phyloP scores from a whole-genome alignment of 2,113 vertebrate species.

The Zingel zingel region DNA sequence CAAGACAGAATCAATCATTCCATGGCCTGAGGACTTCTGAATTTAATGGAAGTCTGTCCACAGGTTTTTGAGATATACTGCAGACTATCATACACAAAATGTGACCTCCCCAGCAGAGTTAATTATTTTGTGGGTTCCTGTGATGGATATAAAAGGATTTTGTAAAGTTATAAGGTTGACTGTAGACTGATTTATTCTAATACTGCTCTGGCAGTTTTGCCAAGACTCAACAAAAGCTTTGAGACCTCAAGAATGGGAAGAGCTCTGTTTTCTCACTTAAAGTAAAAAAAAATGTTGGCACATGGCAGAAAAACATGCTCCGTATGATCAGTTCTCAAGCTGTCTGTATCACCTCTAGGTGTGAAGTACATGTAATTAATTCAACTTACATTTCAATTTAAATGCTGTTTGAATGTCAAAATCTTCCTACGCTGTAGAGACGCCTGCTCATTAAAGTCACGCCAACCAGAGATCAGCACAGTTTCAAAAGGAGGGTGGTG shows the following conservation, averaged over 20 bases:
- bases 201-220: neutral
- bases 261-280: neutral
- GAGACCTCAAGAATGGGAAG: neutral
- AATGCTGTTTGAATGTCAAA: too few species aligned
- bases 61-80: neutral
- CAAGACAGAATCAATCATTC: constrained; percentile 57
- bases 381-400: too few species aligned
- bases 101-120: constrained; percentile 15
- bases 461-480: neutral
- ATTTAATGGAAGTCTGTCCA: constrained; percentile 26
- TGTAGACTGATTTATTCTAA: constrained; percentile 7
- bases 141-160: constrained; percentile 35
- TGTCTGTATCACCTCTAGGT: too few species aligned
- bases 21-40: constrained; percentile 26
- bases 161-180: constrained; percentile 10
- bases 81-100: constrained; percentile 18
- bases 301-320: neutral
- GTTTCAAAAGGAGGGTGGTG: neutral
- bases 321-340: too few species aligned
- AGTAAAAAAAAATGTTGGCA: too few species aligned
- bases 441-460: neutral
- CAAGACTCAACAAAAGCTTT: neutral
- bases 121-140: constrained; percentile 18
- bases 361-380: too few species aligned
- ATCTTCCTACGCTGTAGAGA: neutral